A percentile compares a stretch with the other conserved stretches of the same genome.
phyloP scores from a whole-genome alignment of 2,888 invertebrate genomes.

The Pterostichus madidus region DNA sequence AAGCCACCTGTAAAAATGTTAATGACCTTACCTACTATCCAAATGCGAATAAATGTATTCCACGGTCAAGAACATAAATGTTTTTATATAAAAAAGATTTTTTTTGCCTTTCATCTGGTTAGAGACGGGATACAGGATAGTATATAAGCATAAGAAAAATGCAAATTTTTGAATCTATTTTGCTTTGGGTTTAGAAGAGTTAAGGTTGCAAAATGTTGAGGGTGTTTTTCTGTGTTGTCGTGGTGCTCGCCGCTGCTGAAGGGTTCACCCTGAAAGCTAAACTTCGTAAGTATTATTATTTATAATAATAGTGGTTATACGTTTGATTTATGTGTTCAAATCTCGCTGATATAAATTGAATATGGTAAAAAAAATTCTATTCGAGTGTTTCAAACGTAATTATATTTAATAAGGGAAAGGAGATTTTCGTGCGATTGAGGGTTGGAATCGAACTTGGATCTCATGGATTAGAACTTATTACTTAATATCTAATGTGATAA shows the following conservation, averaged over 20 bases:
- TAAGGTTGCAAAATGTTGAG: conserved; percentile 26
- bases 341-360: no score
- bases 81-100: conserved; percentile 25
- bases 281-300: conserved; percentile 22
- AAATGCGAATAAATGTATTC: conserved; percentile 22
- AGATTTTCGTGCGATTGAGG: no score
- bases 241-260: conserved; percentile 3
- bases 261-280: conserved; percentile 16
- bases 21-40: conserved; percentile 20
- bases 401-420: no score
- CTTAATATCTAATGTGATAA: no score
- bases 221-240: conserved; percentile 7
- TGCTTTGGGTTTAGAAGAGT: not conserved
- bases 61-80: conserved; percentile 50
- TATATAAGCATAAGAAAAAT: conserved; percentile 26
- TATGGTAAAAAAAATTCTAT: no score
- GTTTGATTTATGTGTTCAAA: no score
- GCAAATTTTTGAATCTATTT: conserved; percentile 33
- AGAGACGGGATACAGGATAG: not conserved
- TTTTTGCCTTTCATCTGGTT: conserved; percentile 22
- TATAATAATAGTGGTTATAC: no score
- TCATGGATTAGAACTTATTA: no score
- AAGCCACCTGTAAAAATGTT: conserved; percentile 37
- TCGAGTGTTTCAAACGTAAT: no score
- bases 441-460: no score